Conservation (phyloP, 2,888 invertebrate species). For the Halictus quadricinctus region DNA sequence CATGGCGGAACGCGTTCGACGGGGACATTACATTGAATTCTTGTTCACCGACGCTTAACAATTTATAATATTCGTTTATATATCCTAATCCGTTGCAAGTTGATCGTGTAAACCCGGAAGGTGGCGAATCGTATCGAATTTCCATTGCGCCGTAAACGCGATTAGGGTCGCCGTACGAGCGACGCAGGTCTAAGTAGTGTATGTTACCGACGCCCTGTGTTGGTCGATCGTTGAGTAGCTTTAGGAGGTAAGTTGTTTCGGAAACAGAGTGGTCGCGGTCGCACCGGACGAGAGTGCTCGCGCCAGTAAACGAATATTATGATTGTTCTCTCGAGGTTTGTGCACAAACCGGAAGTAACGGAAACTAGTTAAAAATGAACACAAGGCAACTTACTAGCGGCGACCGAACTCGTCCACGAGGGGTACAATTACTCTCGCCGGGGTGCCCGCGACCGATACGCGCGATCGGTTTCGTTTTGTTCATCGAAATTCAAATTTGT, state of each 20-base stretch:
- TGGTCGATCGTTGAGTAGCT: slow-evolving; percentile 1
- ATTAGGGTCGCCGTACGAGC: slow-evolving; percentile 26
- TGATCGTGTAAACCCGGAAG: slow-evolving; percentile 19
- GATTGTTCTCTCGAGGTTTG: slow-evolving; percentile 6
- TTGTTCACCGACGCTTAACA: slow-evolving; percentile 24
- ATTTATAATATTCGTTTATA: slow-evolving; percentile 17
- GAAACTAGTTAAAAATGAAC: slow-evolving; percentile 16
- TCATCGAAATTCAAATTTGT: slow-evolving; percentile 20
- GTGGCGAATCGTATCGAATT: slow-evolving; percentile 4
- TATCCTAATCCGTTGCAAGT: slow-evolving; percentile 12
- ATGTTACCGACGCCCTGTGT: background rate
- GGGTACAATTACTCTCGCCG: slow-evolving; percentile 17
- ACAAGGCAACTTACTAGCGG: slow-evolving; percentile 6
- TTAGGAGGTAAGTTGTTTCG: slow-evolving; percentile 14
- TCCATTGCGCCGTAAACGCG: slow-evolving; percentile 10
- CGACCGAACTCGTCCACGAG: background rate
- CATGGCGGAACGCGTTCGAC: slow-evolving; percentile 17
- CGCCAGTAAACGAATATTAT: slow-evolving; percentile 4
- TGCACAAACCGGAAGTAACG: slow-evolving; percentile 22
- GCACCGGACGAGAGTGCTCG: slow-evolving; percentile 8
- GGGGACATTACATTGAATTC: slow-evolving; percentile 6
- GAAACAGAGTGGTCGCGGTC: slow-evolving; percentile 7
- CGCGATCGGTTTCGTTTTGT: background rate
- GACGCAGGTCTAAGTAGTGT: slow-evolving; percentile 11
- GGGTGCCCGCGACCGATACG: slow-evolving; percentile 18